Percentiles rank a stretch among this genome's conserved stretches.
phyloP scores from a whole-genome alignment of 2,113 vertebrate genomes.

The Polyodon spathula region DNA sequence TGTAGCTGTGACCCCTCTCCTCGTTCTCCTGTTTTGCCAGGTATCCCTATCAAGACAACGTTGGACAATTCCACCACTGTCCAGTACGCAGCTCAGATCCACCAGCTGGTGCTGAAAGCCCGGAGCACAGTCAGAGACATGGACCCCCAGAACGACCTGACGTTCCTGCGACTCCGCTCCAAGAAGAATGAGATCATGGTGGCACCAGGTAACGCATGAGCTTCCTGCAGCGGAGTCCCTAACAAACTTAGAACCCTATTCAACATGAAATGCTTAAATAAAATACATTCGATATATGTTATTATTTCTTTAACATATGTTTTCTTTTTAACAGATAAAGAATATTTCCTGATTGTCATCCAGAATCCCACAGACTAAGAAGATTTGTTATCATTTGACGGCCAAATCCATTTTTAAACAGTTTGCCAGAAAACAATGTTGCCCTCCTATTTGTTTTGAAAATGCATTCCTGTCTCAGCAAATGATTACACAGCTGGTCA shows the following conservation, averaged over 20 bases:
- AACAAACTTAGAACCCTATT: too few species aligned
- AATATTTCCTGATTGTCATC: slow-evolving; percentile 93
- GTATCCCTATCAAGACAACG: slow-evolving; percentile 90
- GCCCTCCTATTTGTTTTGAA: too few species aligned
- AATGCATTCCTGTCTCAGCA: too few species aligned
- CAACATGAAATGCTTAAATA: too few species aligned
- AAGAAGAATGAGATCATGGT: slow-evolving; percentile 98
- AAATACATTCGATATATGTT: too few species aligned
- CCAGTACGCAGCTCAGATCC: slow-evolving; percentile 82
- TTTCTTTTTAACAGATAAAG: slow-evolving; percentile 72
- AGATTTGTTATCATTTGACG: neutral
- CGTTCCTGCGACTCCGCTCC: slow-evolving; percentile 83
- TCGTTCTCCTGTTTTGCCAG: slow-evolving; percentile 43
- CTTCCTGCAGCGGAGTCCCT: too few species aligned
- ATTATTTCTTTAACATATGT: neutral
- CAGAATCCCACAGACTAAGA: slow-evolving; percentile 82
- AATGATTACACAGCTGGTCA: too few species aligned
- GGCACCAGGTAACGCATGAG: slow-evolving; percentile 88
- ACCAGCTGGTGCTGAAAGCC: slow-evolving; percentile 83
- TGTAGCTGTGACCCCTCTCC: neutral
- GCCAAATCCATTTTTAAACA: too few species aligned
- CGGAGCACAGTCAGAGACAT: slow-evolving; percentile 77
- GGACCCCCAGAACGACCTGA: slow-evolving; percentile 90
- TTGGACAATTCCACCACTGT: slow-evolving; percentile 82
- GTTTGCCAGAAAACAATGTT: too few species aligned